Evolutionary conservation across 2,797 vertebrate species (phyloP).

Genomic region (Lacerta bilineata): DNA sequence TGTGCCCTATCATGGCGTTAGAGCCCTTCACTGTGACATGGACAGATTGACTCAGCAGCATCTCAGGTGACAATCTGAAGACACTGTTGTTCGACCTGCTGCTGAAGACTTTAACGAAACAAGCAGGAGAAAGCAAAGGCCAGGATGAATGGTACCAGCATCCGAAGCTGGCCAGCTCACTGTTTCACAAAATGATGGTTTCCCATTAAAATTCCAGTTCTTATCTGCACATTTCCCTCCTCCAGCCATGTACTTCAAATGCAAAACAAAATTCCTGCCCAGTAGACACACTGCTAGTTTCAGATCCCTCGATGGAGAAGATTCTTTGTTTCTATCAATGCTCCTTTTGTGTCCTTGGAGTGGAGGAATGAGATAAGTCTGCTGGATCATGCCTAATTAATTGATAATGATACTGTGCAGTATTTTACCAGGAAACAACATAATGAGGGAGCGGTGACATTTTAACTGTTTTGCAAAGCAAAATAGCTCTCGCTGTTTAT

Average conservation of each 20-base stretch:
- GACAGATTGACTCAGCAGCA: background rate
- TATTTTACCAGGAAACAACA: conserved; percentile 49
- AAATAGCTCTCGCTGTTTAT: conserved; percentile 48
- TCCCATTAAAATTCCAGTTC: conserved; percentile 1
- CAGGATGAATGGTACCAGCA: background rate
- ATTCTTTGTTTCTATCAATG: conserved; percentile 9
- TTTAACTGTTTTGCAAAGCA: conserved; percentile 50
- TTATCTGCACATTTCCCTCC: conserved; percentile 19
- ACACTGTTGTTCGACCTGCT: background rate
- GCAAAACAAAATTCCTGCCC: background rate
- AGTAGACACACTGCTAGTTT: background rate
- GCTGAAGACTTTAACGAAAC: background rate
- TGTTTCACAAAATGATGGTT: background rate
- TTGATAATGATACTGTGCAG: conserved; percentile 53
- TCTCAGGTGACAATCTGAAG: background rate
- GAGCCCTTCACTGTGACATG: background rate
- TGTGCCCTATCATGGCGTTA: background rate
- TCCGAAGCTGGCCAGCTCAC: background rate
- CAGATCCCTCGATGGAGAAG: conserved; percentile 9
- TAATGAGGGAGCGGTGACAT: conserved; percentile 50
- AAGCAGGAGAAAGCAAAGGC: conserved; percentile 14
- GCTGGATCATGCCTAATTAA: conserved; percentile 53
- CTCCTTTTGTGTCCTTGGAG: conserved; percentile 25
- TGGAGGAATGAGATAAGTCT: conserved; percentile 30
- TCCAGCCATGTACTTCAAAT: background rate